Base-by-base conservation (phyloP, 2,797 vertebrate species). In the Sandelia bainsii region DNA sequence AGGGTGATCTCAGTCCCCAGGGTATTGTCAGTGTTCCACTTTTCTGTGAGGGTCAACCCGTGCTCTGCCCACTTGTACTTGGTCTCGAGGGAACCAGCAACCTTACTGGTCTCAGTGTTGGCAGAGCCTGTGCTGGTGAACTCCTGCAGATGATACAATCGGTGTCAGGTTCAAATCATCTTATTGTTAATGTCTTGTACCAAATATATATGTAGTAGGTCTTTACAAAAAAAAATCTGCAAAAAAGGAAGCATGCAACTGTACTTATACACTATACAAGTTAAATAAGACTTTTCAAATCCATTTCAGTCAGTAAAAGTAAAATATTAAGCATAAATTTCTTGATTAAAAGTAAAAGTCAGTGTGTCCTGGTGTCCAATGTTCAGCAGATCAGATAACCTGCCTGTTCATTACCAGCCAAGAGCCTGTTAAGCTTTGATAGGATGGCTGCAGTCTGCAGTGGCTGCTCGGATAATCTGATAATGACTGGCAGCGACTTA, bases 11-110 rank as follows among this genome's bases (percentile, higher is more conserved):
- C 98, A 0, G 97, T 99, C 69, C 97, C 96, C 29, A 99, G 91
- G 0, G 97, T 98, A 91, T 99, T 99, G 90, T 99, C 97, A 0
- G 97, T 99, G 92, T 98, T 99, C 98, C 98, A 99, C 81, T 98
- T 99, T 77, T 99, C 98, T 3, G 95, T 98, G 82, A 99, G 97
- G 16, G 97, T 97, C 87, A 99, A 87, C 1, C 98, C 98, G 0
- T 97, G 96, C 73, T 99, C 98, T 0, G 92, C 91, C 96, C 97
- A 99, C 72, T 94, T 96, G 91, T 98, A 99, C 90, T 99, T 99
- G 85, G 98, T 99, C 94, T 99, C 97, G 94, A 99, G 89, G 64
- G 96, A 97, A 64, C 97, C 98, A 0, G 92, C 91, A 42, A 99
- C 97, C 93, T 99, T 99, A 91, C 91, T 97, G 67, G 97, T 99